phyloP scores from a whole-genome alignment of 2,113 vertebrate species.

The Callionymus lyra region DNA sequence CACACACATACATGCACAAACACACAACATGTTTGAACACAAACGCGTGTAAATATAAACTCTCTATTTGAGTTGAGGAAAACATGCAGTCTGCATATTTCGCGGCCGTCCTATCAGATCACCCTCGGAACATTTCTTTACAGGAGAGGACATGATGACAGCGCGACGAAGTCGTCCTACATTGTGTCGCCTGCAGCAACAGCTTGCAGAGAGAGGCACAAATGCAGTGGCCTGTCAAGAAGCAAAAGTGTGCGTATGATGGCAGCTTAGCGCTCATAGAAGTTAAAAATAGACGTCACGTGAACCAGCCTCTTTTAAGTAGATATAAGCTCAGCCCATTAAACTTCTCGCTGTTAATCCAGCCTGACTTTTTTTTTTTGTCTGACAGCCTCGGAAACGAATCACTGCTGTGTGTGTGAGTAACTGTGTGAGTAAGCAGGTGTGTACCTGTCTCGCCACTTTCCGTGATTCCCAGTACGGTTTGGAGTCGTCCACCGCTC shows the following conservation, averaged over 20 bases:
- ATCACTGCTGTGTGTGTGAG: conserved; percentile 3
- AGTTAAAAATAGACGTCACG: conserved; percentile 42
- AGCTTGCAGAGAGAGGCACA: too few relatives aligned
- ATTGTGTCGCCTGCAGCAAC: too few relatives aligned
- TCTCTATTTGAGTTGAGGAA: conserved; percentile 36
- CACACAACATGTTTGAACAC: too few relatives aligned
- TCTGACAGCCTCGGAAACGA: conserved; percentile 12
- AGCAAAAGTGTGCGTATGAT: neutral
- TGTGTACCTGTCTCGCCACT: conserved; percentile 81
- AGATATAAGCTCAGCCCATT: conserved; percentile 36
- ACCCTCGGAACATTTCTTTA: neutral
- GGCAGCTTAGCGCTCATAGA: conserved; percentile 8
- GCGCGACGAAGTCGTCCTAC: too few relatives aligned
- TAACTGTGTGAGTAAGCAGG: conserved; percentile 3
- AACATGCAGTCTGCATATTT: conserved; percentile 1
- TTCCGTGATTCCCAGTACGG: conserved; percentile 95
- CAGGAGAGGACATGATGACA: conserved; percentile 6
- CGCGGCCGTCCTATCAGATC: conserved; percentile 14
- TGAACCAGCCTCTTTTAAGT: conserved; percentile 33
- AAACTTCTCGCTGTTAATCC: conserved; percentile 41
- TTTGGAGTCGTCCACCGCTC: conserved; percentile 94
- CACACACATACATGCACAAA: neutral
- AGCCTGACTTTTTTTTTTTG: conserved; percentile 18
- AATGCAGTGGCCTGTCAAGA: too few relatives aligned
- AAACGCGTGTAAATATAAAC: conserved; percentile 2